A percentile compares a stretch with the other conserved stretches of the same genome.
Conservation (phyloP, 2,797 vertebrate genomes). For the Columba guinea region DNA sequence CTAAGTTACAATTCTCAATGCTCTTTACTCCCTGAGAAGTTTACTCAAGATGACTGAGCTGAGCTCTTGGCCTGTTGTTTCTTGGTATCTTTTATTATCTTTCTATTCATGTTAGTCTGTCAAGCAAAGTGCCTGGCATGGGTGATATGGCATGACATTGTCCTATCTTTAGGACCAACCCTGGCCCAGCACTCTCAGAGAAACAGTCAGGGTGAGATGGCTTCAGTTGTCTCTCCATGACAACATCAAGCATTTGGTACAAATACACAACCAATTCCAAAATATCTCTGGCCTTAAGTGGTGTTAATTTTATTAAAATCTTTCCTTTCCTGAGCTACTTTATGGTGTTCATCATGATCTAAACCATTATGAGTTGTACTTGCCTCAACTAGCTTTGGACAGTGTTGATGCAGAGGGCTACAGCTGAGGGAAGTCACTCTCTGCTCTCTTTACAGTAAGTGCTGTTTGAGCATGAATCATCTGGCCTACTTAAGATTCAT, state of each 20-base stretch:
- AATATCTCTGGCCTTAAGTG: not conserved
- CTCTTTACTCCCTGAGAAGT: not conserved
- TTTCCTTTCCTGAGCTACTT: not conserved
- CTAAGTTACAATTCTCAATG: not conserved
- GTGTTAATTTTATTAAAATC: not conserved
- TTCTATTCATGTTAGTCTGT: not conserved
- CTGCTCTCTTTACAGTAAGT: not conserved
- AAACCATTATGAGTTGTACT: not conserved
- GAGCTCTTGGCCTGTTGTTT: not conserved
- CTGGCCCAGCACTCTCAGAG: not conserved
- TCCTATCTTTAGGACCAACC: not conserved
- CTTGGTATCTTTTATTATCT: not conserved
- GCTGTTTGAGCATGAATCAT: not conserved
- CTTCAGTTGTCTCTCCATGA: not conserved
- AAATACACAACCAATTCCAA: not conserved
- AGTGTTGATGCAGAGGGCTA: not conserved
- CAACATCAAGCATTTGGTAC: not conserved
- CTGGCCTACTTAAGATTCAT: fast-evolving
- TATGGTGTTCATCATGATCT: fast-evolving
- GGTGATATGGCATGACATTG: not conserved
- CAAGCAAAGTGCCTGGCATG: not conserved
- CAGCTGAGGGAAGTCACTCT: not conserved
- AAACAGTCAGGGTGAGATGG: not conserved
- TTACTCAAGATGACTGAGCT: not conserved
- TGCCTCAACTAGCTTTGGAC: not conserved